Evolutionary conservation across 2,888 invertebrate species (phyloP).

Genomic region (Chromoteleia sp.): DNA sequence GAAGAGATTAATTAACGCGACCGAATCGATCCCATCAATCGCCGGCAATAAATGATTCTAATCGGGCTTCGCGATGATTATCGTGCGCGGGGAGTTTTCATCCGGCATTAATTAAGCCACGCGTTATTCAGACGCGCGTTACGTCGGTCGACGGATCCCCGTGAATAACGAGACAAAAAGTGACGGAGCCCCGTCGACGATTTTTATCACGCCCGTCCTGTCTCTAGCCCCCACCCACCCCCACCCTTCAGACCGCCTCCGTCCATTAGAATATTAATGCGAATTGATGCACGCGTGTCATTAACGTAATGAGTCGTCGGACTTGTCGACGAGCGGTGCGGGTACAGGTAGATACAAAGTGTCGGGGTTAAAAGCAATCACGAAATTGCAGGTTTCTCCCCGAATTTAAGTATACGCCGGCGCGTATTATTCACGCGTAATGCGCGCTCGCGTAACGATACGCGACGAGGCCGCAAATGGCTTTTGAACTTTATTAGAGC

Average conservation of each 20-base stretch:
- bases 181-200: constrained; percentile 59
- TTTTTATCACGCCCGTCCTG: constrained; percentile 68
- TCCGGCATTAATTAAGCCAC: constrained; percentile 50
- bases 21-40: neutral
- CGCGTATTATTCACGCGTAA: constrained; percentile 68
- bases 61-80: constrained; percentile 23
- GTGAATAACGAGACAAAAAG: constrained; percentile 59
- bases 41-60: constrained; percentile 10
- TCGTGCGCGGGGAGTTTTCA: constrained; percentile 16
- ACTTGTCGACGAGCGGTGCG: constrained; percentile 74
- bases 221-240: constrained; percentile 42
- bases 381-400: constrained; percentile 80
- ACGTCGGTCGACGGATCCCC: constrained; percentile 29
- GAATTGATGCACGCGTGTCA: constrained; percentile 84
- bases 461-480: constrained; percentile 65
- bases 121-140: constrained; percentile 59
- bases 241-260: constrained; percentile 59
- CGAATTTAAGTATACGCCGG: constrained; percentile 76
- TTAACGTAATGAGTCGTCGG: constrained; percentile 84
- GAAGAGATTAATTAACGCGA: constrained; percentile 17
- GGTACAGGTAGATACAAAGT: constrained; percentile 76
- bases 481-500: constrained; percentile 70
- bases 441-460: constrained; percentile 57
- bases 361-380: constrained; percentile 82
- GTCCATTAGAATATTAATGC: constrained; percentile 84